phyloP scores from a whole-genome alignment of 2,113 vertebrate genomes.

The Lophius piscatorius region DNA sequence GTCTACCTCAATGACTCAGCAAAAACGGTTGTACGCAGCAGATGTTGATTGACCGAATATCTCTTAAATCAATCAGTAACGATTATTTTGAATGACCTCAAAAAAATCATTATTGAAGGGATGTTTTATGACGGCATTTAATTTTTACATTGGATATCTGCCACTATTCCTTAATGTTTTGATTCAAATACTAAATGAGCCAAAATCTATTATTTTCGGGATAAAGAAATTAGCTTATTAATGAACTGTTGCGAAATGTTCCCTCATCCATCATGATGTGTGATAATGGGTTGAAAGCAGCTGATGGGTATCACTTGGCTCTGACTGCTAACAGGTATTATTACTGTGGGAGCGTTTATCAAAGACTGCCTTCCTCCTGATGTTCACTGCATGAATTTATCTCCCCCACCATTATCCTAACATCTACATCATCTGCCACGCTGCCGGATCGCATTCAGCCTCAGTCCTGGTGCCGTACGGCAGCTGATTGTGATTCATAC shows the following conservation, averaged over 20 bases:
- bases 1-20: too few species aligned
- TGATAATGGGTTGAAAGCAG: slow-evolving; percentile 13
- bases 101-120: too few species aligned
- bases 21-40: too few species aligned
- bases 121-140: too few species aligned
- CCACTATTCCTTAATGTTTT: too few species aligned
- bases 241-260: slow-evolving; percentile 22
- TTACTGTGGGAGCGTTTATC: slow-evolving; percentile 7
- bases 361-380: slow-evolving; percentile 3
- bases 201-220: slow-evolving; percentile 10
- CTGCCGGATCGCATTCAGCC: neutral
- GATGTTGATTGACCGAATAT: too few species aligned
- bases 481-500: slow-evolving; percentile 33
- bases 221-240: slow-evolving; percentile 34
- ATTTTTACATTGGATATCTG: too few species aligned
- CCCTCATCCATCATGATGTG: neutral
- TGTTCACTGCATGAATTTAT: slow-evolving; percentile 13
- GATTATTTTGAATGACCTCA: too few species aligned
- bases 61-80: too few species aligned
- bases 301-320: neutral
- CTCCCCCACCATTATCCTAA: neutral
- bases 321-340: slow-evolving; percentile 23
- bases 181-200: slow-evolving; percentile 12
- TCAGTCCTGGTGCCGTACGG: neutral
- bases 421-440: slow-evolving; percentile 2